phyloP scores from a whole-genome alignment of 1,140 invertebrate genomes.

The Chelonus insularis region DNA sequence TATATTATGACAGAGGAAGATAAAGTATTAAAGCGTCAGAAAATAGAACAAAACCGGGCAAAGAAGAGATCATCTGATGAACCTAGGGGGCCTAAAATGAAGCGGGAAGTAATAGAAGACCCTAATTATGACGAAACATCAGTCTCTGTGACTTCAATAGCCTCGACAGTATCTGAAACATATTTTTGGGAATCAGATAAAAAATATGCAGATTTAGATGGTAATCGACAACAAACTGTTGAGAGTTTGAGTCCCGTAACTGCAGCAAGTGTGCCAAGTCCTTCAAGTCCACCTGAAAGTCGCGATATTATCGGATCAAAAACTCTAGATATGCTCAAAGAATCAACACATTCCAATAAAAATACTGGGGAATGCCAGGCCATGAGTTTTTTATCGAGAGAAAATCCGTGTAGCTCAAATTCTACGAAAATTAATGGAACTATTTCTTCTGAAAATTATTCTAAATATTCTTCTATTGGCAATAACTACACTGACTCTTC shows the following conservation, averaged over 20 bases:
- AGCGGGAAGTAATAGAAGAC: conserved; percentile 42
- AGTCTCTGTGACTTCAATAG: conserved; percentile 42
- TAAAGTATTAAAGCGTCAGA: conserved; percentile 85
- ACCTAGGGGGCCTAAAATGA: conserved; percentile 39
- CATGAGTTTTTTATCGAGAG: neutral
- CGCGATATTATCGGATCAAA: conserved; percentile 49
- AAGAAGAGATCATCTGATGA: conserved; percentile 61
- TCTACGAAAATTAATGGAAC: neutral
- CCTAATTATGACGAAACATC: conserved; percentile 47
- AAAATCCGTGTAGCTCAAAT: neutral
- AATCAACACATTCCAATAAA: conserved; percentile 33
- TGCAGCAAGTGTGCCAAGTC: conserved; percentile 54
- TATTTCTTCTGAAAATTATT: too few relatives aligned
- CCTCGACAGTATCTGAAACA: conserved; percentile 47
- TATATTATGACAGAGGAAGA: conserved; percentile 98
- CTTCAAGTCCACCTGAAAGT: conserved; percentile 52
- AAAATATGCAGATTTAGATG: conserved; percentile 48
- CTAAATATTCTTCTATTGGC: too few relatives aligned
- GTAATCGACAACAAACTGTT: conserved; percentile 36
- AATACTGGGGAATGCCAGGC: conserved; percentile 18
- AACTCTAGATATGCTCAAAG: conserved; percentile 52
- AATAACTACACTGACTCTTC: too few relatives aligned
- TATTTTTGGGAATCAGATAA: conserved; percentile 55
- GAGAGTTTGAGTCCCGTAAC: conserved; percentile 52
- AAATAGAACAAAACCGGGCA: conserved; percentile 89